These are phyloP conservation scores for Bombus consobrinus DNA, from an alignment of 1,140 invertebrate genomes.

Conservation along the genomic window DNA sequence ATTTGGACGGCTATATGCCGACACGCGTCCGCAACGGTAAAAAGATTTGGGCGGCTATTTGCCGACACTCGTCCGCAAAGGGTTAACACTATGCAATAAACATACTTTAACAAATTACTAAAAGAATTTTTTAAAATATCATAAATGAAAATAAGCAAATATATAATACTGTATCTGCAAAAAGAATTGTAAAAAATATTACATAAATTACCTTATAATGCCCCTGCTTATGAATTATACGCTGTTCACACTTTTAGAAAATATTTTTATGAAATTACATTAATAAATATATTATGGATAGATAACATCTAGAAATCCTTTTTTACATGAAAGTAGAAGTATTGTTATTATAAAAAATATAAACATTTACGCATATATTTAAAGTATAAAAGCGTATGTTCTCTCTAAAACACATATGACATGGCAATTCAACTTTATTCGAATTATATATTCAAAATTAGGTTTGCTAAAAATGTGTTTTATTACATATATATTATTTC, in stretches of 20 bases:
- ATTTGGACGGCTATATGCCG: too few relatives aligned
- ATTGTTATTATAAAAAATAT: conserved; percentile 31
- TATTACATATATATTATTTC: not conserved
- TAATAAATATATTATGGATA: conserved; percentile 17
- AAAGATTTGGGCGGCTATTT: too few relatives aligned
- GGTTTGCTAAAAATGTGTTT: not conserved
- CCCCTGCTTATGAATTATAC: conserved; percentile 11
- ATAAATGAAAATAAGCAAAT: conserved; percentile 1
- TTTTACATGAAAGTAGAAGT: conserved; percentile 19
- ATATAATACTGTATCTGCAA: conserved; percentile 10
- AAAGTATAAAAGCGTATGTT: conserved; percentile 23
- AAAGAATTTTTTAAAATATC: not conserved
- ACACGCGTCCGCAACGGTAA: too few relatives aligned
- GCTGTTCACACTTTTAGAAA: not conserved
- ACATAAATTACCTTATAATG: conserved; percentile 38
- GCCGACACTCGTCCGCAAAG: too few relatives aligned
- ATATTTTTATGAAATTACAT: conserved; percentile 16
- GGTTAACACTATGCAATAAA: conserved; percentile 3
- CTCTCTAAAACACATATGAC: not conserved
- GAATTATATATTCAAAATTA: conserved; percentile 15
- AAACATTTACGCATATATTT: conserved; percentile 23
- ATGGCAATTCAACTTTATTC: conserved; percentile 26
- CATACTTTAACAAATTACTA: conserved; percentile 1
- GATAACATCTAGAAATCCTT: conserved; percentile 12
- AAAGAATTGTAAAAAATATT: conserved; percentile 2